These are phyloP conservation scores for Drosophila persimilis DNA, from an alignment of 1,140 invertebrate species.

Conservation along the genomic window DNA sequence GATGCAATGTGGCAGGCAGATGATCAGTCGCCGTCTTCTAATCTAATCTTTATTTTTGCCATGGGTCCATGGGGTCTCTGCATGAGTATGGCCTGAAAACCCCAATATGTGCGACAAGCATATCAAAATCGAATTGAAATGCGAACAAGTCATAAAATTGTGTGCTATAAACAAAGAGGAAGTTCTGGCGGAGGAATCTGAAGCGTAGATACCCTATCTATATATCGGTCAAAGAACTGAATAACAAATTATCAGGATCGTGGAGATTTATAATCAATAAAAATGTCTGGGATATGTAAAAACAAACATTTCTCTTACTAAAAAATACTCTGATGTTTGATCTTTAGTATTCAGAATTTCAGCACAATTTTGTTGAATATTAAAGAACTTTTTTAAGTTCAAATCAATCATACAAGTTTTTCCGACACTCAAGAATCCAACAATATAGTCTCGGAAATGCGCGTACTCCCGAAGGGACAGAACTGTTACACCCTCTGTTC, in stretches of 20 bases:
- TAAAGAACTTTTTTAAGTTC: no score
- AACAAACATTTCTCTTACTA: no score
- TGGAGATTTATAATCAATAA: no score
- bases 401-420: no score
- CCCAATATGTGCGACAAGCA: constrained; percentile 52
- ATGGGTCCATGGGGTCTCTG: neutral
- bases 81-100: constrained; percentile 48
- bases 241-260: no score
- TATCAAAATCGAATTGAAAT: constrained; percentile 72
- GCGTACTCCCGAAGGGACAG: neutral
- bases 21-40: constrained; percentile 35
- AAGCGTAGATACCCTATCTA: constrained; percentile 16
- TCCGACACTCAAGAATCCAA: no score
- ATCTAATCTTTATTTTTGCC: constrained; percentile 36
- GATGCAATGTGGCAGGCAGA: constrained; percentile 72
- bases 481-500: neutral
- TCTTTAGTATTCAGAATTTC: no score
- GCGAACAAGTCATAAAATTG: constrained; percentile 63
- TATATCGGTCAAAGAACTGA: no score
- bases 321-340: no score
- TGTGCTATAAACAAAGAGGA: constrained; percentile 21
- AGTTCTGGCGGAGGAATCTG: neutral
- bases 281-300: no score
- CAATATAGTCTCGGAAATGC: no score
- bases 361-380: no score